These are phyloP conservation scores for Heliconius sara DNA, from an alignment of 2,888 invertebrate genomes.

Conservation along the genomic window DNA sequence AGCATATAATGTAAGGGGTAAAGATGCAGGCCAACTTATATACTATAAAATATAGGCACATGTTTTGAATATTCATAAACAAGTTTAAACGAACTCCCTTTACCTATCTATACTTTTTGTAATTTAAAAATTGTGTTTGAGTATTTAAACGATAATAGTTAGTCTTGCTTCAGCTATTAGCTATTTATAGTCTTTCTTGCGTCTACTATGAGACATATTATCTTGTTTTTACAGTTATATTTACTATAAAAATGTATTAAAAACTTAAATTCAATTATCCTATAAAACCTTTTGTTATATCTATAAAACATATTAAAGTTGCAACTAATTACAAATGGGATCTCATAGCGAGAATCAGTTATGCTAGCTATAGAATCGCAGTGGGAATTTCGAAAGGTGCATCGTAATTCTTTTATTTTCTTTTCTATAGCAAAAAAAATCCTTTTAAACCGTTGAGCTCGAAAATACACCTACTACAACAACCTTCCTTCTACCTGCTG, in stretches of 20 bases:
- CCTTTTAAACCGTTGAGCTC: slow-evolving; percentile 62
- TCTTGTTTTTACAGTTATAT: not conserved
- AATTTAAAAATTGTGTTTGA: slow-evolving; percentile 12
- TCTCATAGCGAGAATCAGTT: slow-evolving; percentile 12
- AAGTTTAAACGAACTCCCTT: slow-evolving; percentile 35
- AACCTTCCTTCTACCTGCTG: slow-evolving; percentile 81
- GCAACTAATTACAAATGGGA: slow-evolving; percentile 16
- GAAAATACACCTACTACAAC: slow-evolving; percentile 74
- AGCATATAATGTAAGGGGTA: slow-evolving; percentile 54
- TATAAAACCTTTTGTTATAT: not conserved
- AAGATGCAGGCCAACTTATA: slow-evolving; percentile 47
- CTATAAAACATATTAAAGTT: not conserved
- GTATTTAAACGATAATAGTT: slow-evolving; percentile 20
- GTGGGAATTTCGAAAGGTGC: slow-evolving; percentile 79
- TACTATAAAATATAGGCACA: slow-evolving; percentile 44
- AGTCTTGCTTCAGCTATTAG: not conserved
- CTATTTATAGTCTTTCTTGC: not conserved
- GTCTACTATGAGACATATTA: not conserved
- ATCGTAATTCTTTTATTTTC: slow-evolving; percentile 58
- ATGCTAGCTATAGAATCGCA: slow-evolving; percentile 47
- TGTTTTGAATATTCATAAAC: slow-evolving; percentile 47
- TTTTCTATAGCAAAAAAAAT: slow-evolving; percentile 60
- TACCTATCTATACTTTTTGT: slow-evolving; percentile 17
- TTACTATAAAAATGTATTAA: not conserved
- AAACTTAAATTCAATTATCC: not conserved